Percentiles rank a stretch among this genome's conserved stretches.
These are phyloP conservation scores for Menura novaehollandiae DNA, from an alignment of 2,113 vertebrate genomes.

Conservation along the genomic window DNA sequence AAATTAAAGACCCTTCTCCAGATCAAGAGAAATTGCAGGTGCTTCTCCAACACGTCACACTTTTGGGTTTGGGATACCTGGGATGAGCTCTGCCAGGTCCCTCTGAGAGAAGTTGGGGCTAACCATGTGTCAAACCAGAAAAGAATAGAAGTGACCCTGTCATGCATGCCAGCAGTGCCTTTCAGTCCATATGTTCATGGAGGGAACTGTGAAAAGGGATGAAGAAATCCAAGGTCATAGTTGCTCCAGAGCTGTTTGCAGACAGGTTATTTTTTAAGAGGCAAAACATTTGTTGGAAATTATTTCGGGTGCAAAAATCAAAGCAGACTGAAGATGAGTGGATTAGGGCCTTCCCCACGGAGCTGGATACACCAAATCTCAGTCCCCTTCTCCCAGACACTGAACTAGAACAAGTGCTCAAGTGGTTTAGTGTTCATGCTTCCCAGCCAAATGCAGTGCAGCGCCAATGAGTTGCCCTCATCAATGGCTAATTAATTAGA, in stretches of 20 bases:
- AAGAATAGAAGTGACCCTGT: neutral
- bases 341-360: neutral
- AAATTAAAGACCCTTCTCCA: accelerated
- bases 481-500: neutral
- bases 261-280: neutral
- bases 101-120: neutral
- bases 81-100: neutral
- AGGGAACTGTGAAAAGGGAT: neutral
- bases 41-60: neutral
- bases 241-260: neutral
- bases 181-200: neutral
- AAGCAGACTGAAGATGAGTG: neutral
- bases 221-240: neutral
- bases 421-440: neutral
- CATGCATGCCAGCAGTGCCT: neutral
- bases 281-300: neutral
- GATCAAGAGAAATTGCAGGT: neutral
- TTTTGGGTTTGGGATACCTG: neutral
- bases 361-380: neutral
- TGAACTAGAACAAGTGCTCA: no score
- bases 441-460: neutral
- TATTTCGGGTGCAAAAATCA: neutral
- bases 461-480: accelerated
- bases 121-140: neutral
- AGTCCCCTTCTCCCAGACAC: neutral